A percentile compares a stretch with the other conserved stretches of the same genome.
Evolutionary conservation across 2,888 invertebrate genomes (phyloP).

Genomic region (Phyllotreta striolata): DNA sequence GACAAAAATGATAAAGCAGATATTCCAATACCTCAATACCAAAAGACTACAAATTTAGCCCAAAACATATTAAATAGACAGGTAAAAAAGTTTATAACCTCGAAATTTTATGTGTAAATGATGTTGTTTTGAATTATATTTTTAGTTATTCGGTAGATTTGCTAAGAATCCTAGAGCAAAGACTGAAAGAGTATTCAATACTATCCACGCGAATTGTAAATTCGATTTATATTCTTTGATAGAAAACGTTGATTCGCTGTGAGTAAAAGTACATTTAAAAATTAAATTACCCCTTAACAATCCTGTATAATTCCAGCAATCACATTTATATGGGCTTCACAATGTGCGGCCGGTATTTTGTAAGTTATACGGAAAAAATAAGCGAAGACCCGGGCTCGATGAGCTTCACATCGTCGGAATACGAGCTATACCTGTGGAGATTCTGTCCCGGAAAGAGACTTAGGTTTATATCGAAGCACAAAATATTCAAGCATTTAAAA

Average conservation of each 20-base stretch:
- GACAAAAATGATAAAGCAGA: constrained; percentile 42
- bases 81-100: constrained; percentile 52
- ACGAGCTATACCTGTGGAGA: constrained; percentile 59
- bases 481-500: constrained; percentile 57
- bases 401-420: constrained; percentile 52
- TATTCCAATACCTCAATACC: constrained; percentile 31
- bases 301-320: constrained; percentile 67
- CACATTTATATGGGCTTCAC: constrained; percentile 95
- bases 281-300: neutral
- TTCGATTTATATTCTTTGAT: constrained; percentile 51
- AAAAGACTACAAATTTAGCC: constrained; percentile 47
- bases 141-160: constrained; percentile 58
- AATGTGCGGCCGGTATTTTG: constrained; percentile 90
- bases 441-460: constrained; percentile 58
- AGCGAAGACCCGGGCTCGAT: constrained; percentile 45
- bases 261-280: constrained; percentile 41
- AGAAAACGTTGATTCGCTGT: constrained; percentile 51
- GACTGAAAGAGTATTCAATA: constrained; percentile 59
- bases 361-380: constrained; percentile 75
- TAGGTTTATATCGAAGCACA: constrained; percentile 56
- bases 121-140: constrained; percentile 28
- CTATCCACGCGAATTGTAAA: constrained; percentile 57
- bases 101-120: constrained; percentile 33
- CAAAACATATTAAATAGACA: constrained; percentile 52
- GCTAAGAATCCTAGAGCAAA: constrained; percentile 57